phyloP scores from a whole-genome alignment of 2,888 invertebrate species.

The Holacanthella duospinosa region DNA sequence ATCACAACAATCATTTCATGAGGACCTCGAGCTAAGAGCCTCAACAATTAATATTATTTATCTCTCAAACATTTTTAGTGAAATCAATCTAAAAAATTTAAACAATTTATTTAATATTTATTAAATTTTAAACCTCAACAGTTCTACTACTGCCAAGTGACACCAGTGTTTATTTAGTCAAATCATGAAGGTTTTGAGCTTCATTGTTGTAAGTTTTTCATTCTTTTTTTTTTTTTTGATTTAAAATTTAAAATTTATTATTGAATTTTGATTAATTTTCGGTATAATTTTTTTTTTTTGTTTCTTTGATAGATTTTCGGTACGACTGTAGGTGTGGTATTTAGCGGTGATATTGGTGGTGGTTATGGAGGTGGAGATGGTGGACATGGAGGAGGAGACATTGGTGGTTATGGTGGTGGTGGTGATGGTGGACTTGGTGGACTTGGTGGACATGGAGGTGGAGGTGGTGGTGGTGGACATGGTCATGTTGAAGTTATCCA shows the following conservation, averaged over 20 bases:
- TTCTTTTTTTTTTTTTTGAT: not conserved
- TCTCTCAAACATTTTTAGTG: too few species aligned
- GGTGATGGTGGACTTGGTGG: not conserved
- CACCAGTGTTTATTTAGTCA: too few species aligned
- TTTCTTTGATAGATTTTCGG: not conserved
- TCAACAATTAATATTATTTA: not conserved
- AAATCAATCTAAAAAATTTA: too few species aligned
- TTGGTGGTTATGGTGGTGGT: not conserved
- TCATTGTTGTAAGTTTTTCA: not conserved
- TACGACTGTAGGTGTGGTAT: not conserved
- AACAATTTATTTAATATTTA: too few species aligned
- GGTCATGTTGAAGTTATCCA: slow-evolving; percentile 6
- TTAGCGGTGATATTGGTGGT: not conserved
- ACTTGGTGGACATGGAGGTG: not conserved
- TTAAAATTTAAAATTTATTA: not conserved
- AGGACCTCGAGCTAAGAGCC: not conserved
- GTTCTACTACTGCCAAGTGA: too few species aligned
- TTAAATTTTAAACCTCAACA: not conserved
- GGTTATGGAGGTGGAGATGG: slow-evolving; percentile 1
- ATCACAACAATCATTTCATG: not conserved
- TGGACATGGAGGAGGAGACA: not conserved
- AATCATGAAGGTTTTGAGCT: not conserved
- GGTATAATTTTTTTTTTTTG: not conserved
- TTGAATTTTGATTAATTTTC: not conserved
- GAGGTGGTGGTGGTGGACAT: not conserved